Evolutionary conservation across 2,888 invertebrate genomes (phyloP), one percentile per base, ranked within the genome.

Genomic region (Hyles lineata): DNA sequence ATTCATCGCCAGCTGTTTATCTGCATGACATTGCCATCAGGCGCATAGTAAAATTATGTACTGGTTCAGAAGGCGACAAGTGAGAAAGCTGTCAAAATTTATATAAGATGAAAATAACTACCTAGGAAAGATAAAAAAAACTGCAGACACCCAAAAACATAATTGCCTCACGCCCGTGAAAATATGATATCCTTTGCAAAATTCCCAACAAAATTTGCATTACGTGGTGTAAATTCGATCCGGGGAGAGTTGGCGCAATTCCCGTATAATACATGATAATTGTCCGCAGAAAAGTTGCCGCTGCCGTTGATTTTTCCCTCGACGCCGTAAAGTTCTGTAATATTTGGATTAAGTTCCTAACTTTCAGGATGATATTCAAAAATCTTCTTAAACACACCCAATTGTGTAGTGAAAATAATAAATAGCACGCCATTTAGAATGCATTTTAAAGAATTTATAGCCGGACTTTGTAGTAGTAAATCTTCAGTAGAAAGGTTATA

Each of bases 181-280:
- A 50, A 67, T 67, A 23, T 67, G 50, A 70, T 76, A 77, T 79
- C 76, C 79, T 76, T 78, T 79, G 76, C 74, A 69, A 55, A 75
- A 71, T 63, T 70, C 62, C 58, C 21, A 29, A 19, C 29, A 72
- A 74, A 70, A 77, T 77, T 81, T 79, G 71, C 75, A 76, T 77
- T 77, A 25, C 21, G 29, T 50, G 3, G 72, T 32, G 67, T 67
- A 58, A 67, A 72, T 76, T 78, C 74, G 74, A 70, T 69, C 69
- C 69, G 25, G 21, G 2, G 71, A 72, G 61, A 61, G 43, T 70
- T 58, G 71, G 75, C 71, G 71, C 75, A 73, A 72, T 74, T 73
- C 76, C 74, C 74, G 75, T 58, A 80, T 89, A 86, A 90, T 89
- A 77, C 87, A 89, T 88, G 88, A 82, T 88, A 90, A 90, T 90